Evolutionary conservation across 2,113 vertebrate species (phyloP).

Genomic region (Cromileptes altivelis): DNA sequence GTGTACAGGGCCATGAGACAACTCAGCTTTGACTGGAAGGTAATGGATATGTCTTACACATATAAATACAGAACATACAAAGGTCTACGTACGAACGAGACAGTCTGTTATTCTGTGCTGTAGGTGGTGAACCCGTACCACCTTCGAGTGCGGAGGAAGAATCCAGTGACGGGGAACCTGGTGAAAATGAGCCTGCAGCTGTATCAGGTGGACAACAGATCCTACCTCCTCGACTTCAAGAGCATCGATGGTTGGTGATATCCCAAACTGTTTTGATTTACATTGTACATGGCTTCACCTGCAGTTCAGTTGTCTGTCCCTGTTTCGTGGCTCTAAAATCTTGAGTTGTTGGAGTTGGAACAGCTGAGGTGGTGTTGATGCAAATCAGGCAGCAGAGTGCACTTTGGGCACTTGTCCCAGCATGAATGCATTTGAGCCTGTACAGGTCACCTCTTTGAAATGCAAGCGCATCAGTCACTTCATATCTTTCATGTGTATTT

Average conservation of each 20-base stretch:
- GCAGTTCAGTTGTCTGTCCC: not conserved
- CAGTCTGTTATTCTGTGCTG: not conserved
- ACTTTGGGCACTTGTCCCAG: not conserved
- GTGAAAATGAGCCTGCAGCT: conserved; percentile 99
- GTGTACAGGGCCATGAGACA: conserved; percentile 98
- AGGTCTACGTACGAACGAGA: not conserved
- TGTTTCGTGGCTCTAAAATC: not conserved
- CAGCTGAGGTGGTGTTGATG: conserved; percentile 15
- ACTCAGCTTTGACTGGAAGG: conserved; percentile 98
- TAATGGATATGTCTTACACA: conserved; percentile 50
- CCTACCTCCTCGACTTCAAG: conserved; percentile 98
- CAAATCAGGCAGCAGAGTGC: not conserved
- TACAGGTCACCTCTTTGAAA: not conserved
- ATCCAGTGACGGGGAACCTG: conserved; percentile 94
- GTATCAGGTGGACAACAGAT: conserved; percentile 98
- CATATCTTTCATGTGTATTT: not conserved
- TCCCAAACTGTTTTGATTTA: too few relatives aligned
- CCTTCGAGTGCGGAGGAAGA: conserved; percentile 94
- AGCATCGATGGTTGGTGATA: conserved; percentile 93
- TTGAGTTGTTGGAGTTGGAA: not conserved
- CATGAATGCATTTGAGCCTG: not conserved
- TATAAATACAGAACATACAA: not conserved
- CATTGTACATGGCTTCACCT: not conserved
- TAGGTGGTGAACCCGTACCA: conserved; percentile 98
- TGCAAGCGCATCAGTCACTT: not conserved